Evolutionary conservation across 92 coral and sea anemone species (phyloP), one percentile per base, ranked within the genome.

Genomic region (Heliopora coerulea): DNA sequence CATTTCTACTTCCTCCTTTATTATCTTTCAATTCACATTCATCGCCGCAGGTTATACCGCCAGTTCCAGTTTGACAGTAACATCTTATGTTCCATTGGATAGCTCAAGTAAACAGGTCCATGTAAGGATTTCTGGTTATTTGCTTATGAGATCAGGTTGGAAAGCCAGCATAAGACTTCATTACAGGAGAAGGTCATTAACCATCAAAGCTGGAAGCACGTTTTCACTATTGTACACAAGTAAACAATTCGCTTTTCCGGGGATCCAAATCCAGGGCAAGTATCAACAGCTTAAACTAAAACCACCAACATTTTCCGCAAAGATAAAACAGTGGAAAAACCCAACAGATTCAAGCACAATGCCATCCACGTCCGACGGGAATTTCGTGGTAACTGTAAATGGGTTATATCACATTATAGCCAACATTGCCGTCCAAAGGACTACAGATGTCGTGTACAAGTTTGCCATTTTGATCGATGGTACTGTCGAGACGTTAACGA

Each of bases 71-170:
- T 11, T 4, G 42, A 37, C 42, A 37, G 11, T 37, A 37, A 11
- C 4, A 37, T 37, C 42, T 37, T 11, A 37, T 37, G 42, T 11
- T 37, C 42, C 42, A 11, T 37, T 37, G 42, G 42, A 37, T 37
- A 4, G 6, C 4, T 8, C 41, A 63, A 10, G 24, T 63, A 13
- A 63, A 20, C 50, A 63, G 17, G 37, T 17, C 17, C 35, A 63
- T 39, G 1, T 63, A 31, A 63, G 31, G 30, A 19, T 63, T 8
- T 63, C 70, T 63, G 70, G 52, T 35, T 63, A 63, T 21, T 9
- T 63, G 2, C 27, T 34, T 5, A 10, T 37, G 2, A 14, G 37
- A 18, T 25, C 27, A 14, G 70, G 70, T 26, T 34, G 28, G 7
- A 7, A 40, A 24, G 27, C 27, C 17, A 26, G 28, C 15, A 39